These are phyloP conservation scores for Phyto melanocephala DNA, from an alignment of 2,888 invertebrate species.

Conservation along the genomic window DNA sequence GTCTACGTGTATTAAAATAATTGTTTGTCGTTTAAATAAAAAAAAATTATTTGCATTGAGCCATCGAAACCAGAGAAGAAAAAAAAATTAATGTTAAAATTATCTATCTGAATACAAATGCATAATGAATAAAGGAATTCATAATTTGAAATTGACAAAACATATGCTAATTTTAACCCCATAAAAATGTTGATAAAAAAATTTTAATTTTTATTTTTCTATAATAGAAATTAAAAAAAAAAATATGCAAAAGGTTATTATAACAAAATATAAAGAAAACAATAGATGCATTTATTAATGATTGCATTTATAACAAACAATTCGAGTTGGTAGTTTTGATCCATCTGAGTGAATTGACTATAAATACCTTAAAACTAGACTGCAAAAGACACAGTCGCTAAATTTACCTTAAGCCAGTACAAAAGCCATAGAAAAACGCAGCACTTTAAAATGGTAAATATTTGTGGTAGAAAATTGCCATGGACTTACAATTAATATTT, in stretches of 20 bases:
- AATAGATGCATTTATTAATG: not conserved
- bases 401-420: slow-evolving; percentile 22
- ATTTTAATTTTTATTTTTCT: too few relatives aligned
- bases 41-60: too few relatives aligned
- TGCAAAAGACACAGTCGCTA: slow-evolving; percentile 32
- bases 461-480: not conserved
- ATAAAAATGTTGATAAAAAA: too few relatives aligned
- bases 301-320: not conserved
- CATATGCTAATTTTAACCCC: too few relatives aligned
- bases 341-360: slow-evolving; percentile 10
- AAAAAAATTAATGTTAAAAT: too few relatives aligned
- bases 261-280: not conserved
- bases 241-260: not conserved
- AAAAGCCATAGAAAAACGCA: not conserved
- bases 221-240: not conserved
- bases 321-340: not conserved
- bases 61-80: too few relatives aligned
- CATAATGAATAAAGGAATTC: too few relatives aligned
- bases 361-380: slow-evolving; percentile 9
- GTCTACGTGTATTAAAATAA: too few relatives aligned
- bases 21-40: too few relatives aligned
- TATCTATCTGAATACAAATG: too few relatives aligned
- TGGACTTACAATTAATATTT: not conserved
- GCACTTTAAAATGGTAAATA: slow-evolving; percentile 44
- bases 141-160: too few relatives aligned